Base-by-base conservation (phyloP, 2,888 invertebrate genomes). In the Clivina fossor region DNA sequence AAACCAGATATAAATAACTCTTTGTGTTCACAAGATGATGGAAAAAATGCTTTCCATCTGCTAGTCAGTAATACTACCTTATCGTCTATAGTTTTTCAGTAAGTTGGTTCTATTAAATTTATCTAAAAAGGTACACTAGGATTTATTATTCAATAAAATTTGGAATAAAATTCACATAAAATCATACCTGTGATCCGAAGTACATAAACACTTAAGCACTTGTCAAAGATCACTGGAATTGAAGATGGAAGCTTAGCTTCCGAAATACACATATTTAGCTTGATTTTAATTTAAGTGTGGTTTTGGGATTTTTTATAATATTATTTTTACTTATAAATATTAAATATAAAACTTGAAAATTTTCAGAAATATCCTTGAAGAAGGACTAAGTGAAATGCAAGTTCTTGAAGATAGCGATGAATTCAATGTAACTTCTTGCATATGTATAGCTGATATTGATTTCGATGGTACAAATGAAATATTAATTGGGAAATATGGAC, bases 381-480 rank as follows among this genome's bases (percentile, higher is more conserved):
- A 75, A 61, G 77, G 78, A 13, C 69, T 82, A 59, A 71, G 71
- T 37, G 71, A 73, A 30, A 76, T 75, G 58, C 64, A 70, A 8
- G 71, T 71, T 15, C 68, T 81, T 33, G 69, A 71, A 24, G 71
- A 75, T 33, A 81, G 80, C 62, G 79, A 83, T 61, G 70, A 73
- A 32, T 80, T 75, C 60, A 84, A 83, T 66, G 76, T 80, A 57
- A 76, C 81, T 28, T 71, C 83, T n/a, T 81, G 82, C 62, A 78
- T 79, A 24, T 79, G 80, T 65, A 75, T 83, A 8, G 81, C 81
- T 4, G 87, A 88, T 69, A 74, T 87, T 46, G 84, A 87, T 69
- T 82, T 86, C 76, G 86, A 87, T 71, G 84, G 85, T 1, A 69
- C 75, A 51, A 79, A 82, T 64, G 87, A 87, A 74, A 80, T 88